Base-by-base conservation (phyloP, 2,113 vertebrate species). In the Notechis scutatus region DNA sequence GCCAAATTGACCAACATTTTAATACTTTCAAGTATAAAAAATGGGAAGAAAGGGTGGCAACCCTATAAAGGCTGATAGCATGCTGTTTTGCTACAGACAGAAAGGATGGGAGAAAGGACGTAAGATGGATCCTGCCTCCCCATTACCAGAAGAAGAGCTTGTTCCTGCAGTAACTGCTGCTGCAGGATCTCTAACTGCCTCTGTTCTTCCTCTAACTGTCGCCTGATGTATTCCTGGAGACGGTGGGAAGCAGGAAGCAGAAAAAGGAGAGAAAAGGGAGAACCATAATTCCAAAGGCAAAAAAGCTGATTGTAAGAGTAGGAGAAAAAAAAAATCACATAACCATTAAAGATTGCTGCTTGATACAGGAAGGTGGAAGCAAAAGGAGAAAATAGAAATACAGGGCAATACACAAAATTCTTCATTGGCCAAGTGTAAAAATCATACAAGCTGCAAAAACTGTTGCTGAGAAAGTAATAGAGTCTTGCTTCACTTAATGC, bases 101-200 rank as follows among this genome's bases (percentile, higher is more conserved):
- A 61, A 95, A 96, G 95, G 1, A 74, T 4, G 89, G 64, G 61
- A 12, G 15, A 45, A 81, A 85, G 61, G 42, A 81, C 7, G 3
- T 74, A 74, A 69, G 91, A 96, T 87, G 74, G 93, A 89, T 5
- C 12, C 88, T 92, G 95, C 94, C 95, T 96, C 96, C 95, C 94
- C 96, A 98, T 99, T 99, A 99, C 99, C 99, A 99, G 98, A 98
- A 99, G 99, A 96, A 99, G 98, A 0, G 99, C 99, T 97, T 99
- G 99, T 96, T 99, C 99, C 98, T 99, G 99, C 97, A 99, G 98
- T 96, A 99, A 98, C 97, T 99, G 99, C 97, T 99, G 99, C 97
- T 99, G 99, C 97, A 99, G 98, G 97, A 99, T 99, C 98, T 99
- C 99, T 98, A 99, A 98, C 98, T 99, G 99, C 96, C 99, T 99